phyloP scores from a whole-genome alignment of 2,888 invertebrate genomes.

The Smittia aterrima region DNA sequence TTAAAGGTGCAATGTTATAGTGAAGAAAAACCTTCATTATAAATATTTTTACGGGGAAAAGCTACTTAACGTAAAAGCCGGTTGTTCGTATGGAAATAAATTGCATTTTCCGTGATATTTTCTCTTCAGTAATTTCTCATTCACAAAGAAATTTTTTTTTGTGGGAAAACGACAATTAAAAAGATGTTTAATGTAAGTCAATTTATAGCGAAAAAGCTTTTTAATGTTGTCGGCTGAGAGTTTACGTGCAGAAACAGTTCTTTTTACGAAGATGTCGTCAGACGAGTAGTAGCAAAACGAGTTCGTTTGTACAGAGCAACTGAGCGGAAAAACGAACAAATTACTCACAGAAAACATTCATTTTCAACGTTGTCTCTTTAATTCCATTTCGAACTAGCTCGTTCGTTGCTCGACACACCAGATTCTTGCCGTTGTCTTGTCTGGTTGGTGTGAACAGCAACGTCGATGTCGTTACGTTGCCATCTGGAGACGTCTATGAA shows the following conservation, averaged over 20 bases:
- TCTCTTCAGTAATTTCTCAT: not conserved
- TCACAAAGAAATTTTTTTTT: not conserved
- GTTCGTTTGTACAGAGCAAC: not conserved
- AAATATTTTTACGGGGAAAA: not conserved
- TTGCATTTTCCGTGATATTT: not conserved
- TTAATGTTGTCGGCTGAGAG: not conserved
- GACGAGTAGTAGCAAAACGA: slow-evolving; percentile 1
- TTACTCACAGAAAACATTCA: slow-evolving; percentile 85
- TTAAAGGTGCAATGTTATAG: no score
- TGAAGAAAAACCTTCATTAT: no score
- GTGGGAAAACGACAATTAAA: not conserved
- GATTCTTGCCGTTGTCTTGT: slow-evolving; percentile 72
- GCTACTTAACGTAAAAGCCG: not conserved
- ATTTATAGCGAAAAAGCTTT: not conserved
- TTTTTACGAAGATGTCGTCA: not conserved
- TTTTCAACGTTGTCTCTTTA: slow-evolving; percentile 74
- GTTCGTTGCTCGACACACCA: slow-evolving; percentile 81
- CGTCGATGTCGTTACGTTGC: slow-evolving; percentile 76
- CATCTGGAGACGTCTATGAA: slow-evolving; percentile 71
- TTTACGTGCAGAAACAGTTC: not conserved
- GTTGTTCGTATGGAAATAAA: not conserved
- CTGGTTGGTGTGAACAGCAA: slow-evolving; percentile 72
- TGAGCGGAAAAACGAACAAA: not conserved
- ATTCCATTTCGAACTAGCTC: slow-evolving; percentile 68
- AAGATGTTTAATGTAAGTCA: not conserved